A percentile compares a stretch with the other conserved stretches of the same genome.
These are phyloP conservation scores for Peromyscus aztecus DNA, from an alignment of 2,797 vertebrate genomes.

Conservation along the genomic window DNA sequence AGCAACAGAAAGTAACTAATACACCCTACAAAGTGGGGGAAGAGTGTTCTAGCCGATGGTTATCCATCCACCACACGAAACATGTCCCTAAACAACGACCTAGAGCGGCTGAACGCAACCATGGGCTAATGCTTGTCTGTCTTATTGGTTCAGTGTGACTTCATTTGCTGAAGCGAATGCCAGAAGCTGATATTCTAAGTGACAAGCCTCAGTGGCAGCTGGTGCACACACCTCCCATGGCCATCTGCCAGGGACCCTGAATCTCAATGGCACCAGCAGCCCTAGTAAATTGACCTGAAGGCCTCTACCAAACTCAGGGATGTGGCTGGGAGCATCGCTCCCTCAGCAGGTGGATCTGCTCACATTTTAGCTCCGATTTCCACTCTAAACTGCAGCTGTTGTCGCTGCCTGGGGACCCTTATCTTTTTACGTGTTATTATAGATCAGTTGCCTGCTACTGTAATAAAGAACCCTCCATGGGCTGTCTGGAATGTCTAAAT, in stretches of 20 bases:
- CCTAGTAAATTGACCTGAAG: background rate
- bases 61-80: background rate
- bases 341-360: background rate
- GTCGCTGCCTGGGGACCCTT: constrained; percentile 54
- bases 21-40: background rate
- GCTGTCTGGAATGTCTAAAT: constrained; percentile 76
- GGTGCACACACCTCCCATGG: background rate
- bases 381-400: constrained; percentile 54
- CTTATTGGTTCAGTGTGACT: background rate
- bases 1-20: background rate
- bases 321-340: background rate
- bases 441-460: constrained; percentile 29
- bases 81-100: background rate
- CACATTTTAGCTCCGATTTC: constrained; percentile 67
- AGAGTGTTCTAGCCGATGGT: background rate
- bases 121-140: background rate
- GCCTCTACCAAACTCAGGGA: background rate
- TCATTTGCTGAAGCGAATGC: background rate
- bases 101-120: no score
- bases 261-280: background rate
- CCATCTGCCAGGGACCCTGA: background rate
- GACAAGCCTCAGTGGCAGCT: background rate
- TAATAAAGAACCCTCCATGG: constrained; percentile 71
- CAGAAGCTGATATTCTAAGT: background rate
- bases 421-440: constrained; percentile 68